These are phyloP conservation scores for Laupala kohalensis DNA, from an alignment of 1,140 invertebrate genomes.

Conservation along the genomic window DNA sequence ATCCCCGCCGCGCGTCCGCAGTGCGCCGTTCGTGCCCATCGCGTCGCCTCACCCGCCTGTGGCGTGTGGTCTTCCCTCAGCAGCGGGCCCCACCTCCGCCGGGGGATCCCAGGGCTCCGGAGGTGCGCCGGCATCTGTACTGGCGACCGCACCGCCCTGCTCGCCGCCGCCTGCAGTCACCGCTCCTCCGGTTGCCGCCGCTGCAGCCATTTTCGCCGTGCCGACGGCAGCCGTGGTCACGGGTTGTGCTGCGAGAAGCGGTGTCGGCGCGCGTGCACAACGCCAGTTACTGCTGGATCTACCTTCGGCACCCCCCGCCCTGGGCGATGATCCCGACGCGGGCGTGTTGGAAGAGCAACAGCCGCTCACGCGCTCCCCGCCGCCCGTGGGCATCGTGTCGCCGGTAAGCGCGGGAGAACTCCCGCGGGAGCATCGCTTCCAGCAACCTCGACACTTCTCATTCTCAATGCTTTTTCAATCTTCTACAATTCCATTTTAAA, in stretches of 20 bases:
- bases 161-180: conserved; percentile 32
- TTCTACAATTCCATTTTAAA: no score
- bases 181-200: conserved; percentile 26
- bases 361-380: background rate
- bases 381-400: background rate
- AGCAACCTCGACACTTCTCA: no score
- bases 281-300: conserved; percentile 6
- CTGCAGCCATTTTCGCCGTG: conserved; percentile 36
- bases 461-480: no score
- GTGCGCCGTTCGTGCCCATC: conserved; percentile 22
- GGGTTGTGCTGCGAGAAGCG: conserved; percentile 41
- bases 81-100: background rate
- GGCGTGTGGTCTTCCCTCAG: conserved; percentile 2
- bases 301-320: background rate
- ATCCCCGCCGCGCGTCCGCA: background rate
- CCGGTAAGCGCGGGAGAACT: conserved; percentile 7
- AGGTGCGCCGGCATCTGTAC: background rate
- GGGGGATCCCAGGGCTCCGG: background rate
- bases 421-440: background rate
- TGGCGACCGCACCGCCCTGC: conserved; percentile 29
- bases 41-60: conserved; percentile 39
- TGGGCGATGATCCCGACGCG: background rate
- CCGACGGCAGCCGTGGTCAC: conserved; percentile 27
- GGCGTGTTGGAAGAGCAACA: background rate
- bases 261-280: conserved; percentile 28